Evolutionary conservation across 1,140 invertebrate genomes (phyloP), one percentile per base, ranked within the genome.

Genomic region (Parasteatoda tepidariorum): DNA sequence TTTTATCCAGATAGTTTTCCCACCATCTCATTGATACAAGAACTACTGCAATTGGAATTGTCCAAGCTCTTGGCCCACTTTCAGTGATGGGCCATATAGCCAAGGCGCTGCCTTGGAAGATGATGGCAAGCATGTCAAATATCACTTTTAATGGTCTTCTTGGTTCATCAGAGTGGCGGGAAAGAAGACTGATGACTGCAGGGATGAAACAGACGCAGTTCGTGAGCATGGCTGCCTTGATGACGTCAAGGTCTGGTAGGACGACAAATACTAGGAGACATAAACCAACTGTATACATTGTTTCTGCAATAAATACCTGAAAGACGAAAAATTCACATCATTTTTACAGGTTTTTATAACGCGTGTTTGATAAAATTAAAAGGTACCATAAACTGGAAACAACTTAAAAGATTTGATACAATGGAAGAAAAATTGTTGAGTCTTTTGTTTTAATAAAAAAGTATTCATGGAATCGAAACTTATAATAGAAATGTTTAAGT

Each of bases 51-150:
- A 91, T 75, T 2, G 90, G 90, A 11, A 91, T 81, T 82, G 89
- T 85, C 89, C 89, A 90, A 24, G 87, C 85, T 4, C 68, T 33
- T 7, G 57, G 28, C 15, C 62, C 22, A 41, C 5, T 26, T 24
- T 81, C 78, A 18, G 75, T 57, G n/a, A 86, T n/a, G 1, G 96
- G 96, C 95, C 96, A 98, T 3, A 97, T 92, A 28, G 97, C 92
- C 87, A 97, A 94, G 4, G 95, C 95, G 0, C 95, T 96, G 0
- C 94, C 92, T 90, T 97, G 89, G n/a, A 78, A 84, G 7, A 87
- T 18, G 3, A 90, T 79, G 31, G 87, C 87, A 3, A 88, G 59
- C 26, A 88, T 66, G 83, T 90, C 89, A 3, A 88, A 38, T 3
- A 86, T 67, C 18, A 83, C 33, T 81, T 88, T 87, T 5, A 85